Conservation (phyloP, 2,113 vertebrate genomes). For the Phocoena phocoena region DNA sequence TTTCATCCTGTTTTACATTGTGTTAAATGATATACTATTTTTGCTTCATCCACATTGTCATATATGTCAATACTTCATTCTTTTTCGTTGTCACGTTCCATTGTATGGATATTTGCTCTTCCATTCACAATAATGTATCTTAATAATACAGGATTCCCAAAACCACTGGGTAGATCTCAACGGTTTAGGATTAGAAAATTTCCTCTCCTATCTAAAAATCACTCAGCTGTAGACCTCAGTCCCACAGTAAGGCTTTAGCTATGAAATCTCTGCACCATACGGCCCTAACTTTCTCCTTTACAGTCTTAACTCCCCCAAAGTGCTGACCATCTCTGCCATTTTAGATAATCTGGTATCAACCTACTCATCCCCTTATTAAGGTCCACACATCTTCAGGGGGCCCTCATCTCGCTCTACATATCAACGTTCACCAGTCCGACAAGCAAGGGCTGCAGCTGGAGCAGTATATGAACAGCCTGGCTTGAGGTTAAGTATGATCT, state of each 20-base stretch:
- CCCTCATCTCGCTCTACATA: background rate
- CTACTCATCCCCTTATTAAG: rapidly evolving
- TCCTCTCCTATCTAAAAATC: background rate
- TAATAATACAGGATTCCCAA: background rate
- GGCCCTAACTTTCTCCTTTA: too few relatives aligned
- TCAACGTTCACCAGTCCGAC: rapidly evolving
- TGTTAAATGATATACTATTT: background rate
- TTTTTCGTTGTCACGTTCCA: too few relatives aligned
- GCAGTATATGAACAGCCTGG: too few relatives aligned
- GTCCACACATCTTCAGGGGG: rapidly evolving
- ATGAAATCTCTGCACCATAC: rapidly evolving
- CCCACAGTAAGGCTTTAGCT: background rate
- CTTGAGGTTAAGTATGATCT: background rate
- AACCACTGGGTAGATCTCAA: background rate
- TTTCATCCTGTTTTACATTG: rapidly evolving
- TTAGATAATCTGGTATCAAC: background rate
- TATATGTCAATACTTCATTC: too few relatives aligned
- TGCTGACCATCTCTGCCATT: too few relatives aligned
- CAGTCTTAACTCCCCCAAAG: background rate
- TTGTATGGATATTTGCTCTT: background rate
- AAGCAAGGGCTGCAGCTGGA: background rate
- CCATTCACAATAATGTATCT: too few relatives aligned
- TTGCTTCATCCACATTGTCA: background rate
- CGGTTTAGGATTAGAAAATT: background rate
- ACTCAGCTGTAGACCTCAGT: background rate